Conservation (phyloP, 2,113 vertebrate species). For the Gasterosteus nipponicus region DNA sequence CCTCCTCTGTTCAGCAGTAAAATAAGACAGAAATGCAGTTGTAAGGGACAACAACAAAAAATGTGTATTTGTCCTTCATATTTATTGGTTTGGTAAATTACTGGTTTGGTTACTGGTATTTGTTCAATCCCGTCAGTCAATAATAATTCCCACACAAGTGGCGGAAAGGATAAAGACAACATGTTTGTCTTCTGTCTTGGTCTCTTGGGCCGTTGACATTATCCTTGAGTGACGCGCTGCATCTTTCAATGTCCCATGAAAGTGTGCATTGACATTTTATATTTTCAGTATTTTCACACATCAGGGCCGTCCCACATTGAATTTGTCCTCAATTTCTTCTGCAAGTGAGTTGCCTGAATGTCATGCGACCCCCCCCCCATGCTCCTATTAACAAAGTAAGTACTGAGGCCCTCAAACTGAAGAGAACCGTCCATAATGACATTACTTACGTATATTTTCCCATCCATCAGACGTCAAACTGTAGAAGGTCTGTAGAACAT, state of each 20-base stretch:
- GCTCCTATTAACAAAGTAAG: background rate
- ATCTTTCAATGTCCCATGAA: background rate
- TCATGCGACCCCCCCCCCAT: background rate
- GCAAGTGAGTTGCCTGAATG: background rate
- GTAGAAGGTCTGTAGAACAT: background rate
- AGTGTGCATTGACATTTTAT: background rate
- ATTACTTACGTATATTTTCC: background rate
- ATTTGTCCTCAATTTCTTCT: background rate
- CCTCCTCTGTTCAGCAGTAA: conserved; percentile 25
- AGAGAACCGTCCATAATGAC: background rate
- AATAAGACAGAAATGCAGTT: conserved; percentile 18
- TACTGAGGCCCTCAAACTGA: too few species aligned
- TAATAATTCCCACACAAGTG: background rate
- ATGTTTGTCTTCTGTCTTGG: background rate
- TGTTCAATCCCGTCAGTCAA: background rate
- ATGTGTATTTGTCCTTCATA: background rate
- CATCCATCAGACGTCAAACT: background rate
- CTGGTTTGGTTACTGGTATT: background rate
- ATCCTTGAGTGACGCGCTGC: background rate
- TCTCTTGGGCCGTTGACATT: background rate
- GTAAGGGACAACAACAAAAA: conserved; percentile 15
- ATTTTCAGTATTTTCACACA: conserved; percentile 8
- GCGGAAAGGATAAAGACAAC: background rate
- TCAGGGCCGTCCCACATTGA: background rate
- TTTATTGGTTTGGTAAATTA: background rate